Conservation (phyloP, 2,888 invertebrate species). For the Palloptera scutellata region DNA sequence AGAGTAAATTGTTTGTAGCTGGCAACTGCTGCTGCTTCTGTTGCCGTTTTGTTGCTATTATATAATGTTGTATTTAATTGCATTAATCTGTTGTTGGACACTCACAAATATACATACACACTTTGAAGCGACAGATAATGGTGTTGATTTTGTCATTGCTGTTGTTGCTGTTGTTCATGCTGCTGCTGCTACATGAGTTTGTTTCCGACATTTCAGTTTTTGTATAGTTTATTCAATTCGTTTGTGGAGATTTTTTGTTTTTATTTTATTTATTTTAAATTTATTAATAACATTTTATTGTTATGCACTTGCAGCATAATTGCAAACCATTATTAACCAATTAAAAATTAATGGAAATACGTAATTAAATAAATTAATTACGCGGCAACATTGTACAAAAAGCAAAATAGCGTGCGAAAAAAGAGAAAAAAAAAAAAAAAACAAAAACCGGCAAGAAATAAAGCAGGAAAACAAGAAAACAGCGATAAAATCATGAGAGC, state of each 20-base stretch:
- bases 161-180: no score
- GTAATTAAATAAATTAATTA: conserved; percentile 44
- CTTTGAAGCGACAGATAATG: no score
- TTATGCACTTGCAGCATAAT: conserved; percentile 35
- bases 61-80: no score
- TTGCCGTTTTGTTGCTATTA: no score
- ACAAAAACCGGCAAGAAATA: not conserved
- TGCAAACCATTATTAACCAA: conserved; percentile 40
- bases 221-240: conserved; percentile 8
- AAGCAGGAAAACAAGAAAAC: conserved; percentile 18
- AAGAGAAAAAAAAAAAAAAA: not conserved
- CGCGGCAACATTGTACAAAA: conserved; percentile 14
- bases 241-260: not conserved
- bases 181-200: no score
- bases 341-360: conserved; percentile 40
- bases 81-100: no score
- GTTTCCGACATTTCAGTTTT: not conserved
- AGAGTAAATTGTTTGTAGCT: not conserved
- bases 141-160: no score
- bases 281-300: conserved; percentile 26
- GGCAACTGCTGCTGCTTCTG: not conserved
- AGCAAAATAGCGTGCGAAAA: not conserved
- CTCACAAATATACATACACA: no score
- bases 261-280: conserved; percentile 25
- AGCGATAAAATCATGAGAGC: conserved; percentile 1